These are phyloP conservation scores for Tangara arthus DNA, from an alignment of 2,797 vertebrate genomes.

Conservation along the genomic window DNA sequence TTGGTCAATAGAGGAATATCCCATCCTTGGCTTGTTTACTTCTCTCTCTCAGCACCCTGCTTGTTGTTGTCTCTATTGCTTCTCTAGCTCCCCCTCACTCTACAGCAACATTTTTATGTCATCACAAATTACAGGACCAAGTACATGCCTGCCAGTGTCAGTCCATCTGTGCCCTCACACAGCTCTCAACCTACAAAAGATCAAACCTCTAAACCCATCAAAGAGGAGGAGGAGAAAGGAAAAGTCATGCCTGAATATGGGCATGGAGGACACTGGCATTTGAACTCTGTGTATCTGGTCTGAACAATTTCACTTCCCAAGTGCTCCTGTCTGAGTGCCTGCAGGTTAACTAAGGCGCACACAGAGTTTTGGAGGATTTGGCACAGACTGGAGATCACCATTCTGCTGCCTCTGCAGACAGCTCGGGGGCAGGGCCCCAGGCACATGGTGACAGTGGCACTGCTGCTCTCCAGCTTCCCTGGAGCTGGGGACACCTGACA, in stretches of 20 bases:
- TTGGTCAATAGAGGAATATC: rapidly evolving
- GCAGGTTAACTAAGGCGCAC: background rate
- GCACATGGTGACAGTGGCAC: background rate
- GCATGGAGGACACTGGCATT: background rate
- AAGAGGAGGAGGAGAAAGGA: background rate
- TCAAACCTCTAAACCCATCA: background rate
- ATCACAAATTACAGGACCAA: background rate
- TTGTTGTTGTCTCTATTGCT: background rate
- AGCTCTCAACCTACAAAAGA: background rate
- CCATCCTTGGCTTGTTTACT: background rate
- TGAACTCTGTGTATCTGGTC: background rate
- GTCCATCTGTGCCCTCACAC: background rate
- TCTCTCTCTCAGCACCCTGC: background rate
- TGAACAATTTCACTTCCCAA: background rate
- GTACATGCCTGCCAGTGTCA: background rate
- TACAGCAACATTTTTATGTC: background rate
- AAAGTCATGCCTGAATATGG: background rate
- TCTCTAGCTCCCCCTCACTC: background rate
- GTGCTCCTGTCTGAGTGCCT: background rate
- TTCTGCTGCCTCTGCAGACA: background rate
- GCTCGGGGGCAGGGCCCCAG: background rate
- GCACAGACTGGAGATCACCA: background rate
- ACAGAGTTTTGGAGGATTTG: background rate
- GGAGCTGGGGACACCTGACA: background rate
- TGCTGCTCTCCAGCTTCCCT: background rate